Evolutionary conservation across 2,888 invertebrate genomes (phyloP), one percentile per base, ranked within the genome.

Genomic region (Deroplatys truncata): DNA sequence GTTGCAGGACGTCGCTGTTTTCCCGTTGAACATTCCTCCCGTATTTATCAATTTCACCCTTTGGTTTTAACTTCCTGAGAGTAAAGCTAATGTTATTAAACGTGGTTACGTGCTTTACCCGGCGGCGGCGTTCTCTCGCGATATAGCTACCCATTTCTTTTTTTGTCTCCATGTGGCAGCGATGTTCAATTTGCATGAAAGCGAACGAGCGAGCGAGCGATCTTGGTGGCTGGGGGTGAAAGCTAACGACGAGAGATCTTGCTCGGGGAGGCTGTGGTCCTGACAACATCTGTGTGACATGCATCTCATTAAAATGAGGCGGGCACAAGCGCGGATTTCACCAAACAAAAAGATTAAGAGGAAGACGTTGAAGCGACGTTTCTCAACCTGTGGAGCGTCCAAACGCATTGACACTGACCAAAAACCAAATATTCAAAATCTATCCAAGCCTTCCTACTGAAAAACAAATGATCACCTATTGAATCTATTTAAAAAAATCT

Each of bases 221-320:
- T 87, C 87, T 87, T 87, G 87, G 87, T 43, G 88, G 84, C 84
- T 82, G 84, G 88, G 88, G 88, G 56, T 72, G 84, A 49, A 88
- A 88, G 88, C 84, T 88, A 88, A 88, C 83, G 88, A 72, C 56
- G 56, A 72, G 56, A 88, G 88, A 88, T 88, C 88, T 88, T 88
- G 82, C 87, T 28, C 31, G 82, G 72, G 87, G 35, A 82, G 82
- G 28, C 28, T 56, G 56, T 82, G 56, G 43, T 72, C 72, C 87
- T 87, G 83, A 84, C 88, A 84, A 88, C 88, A 88, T 88, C 88
- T 88, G 88, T 84, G 84, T 88, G 88, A 88, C 88, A 88, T 84
- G 88, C 88, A 88, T 88, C 88, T 88, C 88, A 88, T 88, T 88
- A 88, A 84, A 84, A 88, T 87, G 56, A 72, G 56, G 25, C 56